These are phyloP conservation scores for Onychostruthus taczanowskii DNA, from an alignment of 2,113 vertebrate genomes.

Conservation along the genomic window DNA sequence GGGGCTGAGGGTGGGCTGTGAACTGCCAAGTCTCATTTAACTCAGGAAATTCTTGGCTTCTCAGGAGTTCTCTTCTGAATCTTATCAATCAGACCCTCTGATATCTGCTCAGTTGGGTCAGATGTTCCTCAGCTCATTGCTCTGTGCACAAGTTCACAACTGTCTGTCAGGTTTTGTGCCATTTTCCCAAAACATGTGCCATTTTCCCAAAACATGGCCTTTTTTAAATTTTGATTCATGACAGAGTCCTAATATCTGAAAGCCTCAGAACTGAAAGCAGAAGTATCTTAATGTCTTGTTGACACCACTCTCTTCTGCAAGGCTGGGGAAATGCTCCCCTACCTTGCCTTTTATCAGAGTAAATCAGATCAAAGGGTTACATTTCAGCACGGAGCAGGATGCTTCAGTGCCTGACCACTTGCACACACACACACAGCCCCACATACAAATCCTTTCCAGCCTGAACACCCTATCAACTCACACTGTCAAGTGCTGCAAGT, in stretches of 20 bases:
- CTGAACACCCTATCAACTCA: neutral
- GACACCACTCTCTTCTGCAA: neutral
- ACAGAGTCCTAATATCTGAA: constrained; percentile 5
- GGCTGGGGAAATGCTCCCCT: neutral
- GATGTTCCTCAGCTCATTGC: neutral
- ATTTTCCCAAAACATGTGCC: neutral
- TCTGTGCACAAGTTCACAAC: neutral
- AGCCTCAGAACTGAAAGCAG: neutral
- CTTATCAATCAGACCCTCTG: neutral
- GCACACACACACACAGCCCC: no score
- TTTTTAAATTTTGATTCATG: neutral
- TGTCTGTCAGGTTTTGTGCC: neutral
- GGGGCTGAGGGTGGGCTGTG: neutral
- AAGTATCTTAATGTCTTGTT: neutral
- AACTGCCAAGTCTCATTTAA: neutral
- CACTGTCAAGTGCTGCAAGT: neutral
- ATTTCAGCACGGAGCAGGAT: neutral
- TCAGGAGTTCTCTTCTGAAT: neutral
- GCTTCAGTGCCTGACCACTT: neutral
- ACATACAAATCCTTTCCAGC: neutral
- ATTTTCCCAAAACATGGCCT: no score
- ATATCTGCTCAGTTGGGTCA: neutral
- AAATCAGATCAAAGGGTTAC: neutral
- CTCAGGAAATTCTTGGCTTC: neutral
- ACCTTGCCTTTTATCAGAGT: neutral